These are phyloP conservation scores for Zaprionus inermis DNA, from an alignment of 1,140 invertebrate genomes.

Conservation along the genomic window DNA sequence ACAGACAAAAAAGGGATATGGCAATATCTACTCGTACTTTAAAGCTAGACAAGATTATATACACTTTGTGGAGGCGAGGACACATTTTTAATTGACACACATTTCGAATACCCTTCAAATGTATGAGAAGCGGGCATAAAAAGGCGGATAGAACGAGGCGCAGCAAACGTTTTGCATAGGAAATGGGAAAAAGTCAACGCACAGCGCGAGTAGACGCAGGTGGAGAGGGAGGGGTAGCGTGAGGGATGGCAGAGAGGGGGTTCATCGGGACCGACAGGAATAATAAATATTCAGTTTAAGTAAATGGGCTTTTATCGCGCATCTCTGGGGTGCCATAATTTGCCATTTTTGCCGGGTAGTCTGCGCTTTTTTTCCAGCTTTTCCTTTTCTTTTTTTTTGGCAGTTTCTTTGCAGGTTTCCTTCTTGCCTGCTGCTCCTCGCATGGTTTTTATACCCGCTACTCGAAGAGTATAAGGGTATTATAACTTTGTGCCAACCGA, in stretches of 20 bases:
- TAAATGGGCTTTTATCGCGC: conserved; percentile 82
- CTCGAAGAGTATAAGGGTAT: too few species aligned
- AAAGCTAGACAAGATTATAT: too few species aligned
- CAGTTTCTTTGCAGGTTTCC: conserved; percentile 19
- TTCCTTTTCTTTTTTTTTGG: conserved; percentile 9
- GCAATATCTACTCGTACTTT: too few species aligned
- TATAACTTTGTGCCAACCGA: too few species aligned
- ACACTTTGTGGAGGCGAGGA: too few species aligned
- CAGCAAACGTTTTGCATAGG: conserved; percentile 71
- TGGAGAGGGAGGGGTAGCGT: not conserved
- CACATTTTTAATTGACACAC: too few species aligned
- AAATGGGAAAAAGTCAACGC: conserved; percentile 71
- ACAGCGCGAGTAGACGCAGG: conserved; percentile 11
- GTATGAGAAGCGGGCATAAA: too few species aligned
- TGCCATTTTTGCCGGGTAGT: conserved; percentile 78
- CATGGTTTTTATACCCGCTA: too few species aligned
- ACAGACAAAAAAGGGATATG: too few species aligned
- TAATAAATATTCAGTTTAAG: conserved; percentile 83
- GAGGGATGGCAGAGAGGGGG: not conserved
- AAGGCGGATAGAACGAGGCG: not conserved
- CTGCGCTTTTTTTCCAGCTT: conserved; percentile 43
- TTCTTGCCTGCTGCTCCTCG: conserved; percentile 10
- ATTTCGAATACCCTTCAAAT: too few species aligned
- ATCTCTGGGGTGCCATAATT: conserved; percentile 82
- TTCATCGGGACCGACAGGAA: conserved; percentile 70